Conservation (phyloP, 2,888 invertebrate species). For the Pegoplata infirma region DNA sequence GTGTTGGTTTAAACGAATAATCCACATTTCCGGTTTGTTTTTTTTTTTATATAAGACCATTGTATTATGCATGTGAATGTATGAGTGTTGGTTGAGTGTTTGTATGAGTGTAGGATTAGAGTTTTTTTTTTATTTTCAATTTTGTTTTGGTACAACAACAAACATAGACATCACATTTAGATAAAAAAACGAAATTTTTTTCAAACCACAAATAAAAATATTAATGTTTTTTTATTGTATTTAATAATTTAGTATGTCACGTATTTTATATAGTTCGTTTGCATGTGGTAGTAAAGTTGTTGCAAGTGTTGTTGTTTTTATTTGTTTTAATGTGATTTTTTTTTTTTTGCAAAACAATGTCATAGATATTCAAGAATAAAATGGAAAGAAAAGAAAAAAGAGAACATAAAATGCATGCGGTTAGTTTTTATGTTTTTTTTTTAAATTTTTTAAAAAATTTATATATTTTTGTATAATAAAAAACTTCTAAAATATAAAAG, state of each 20-base stretch:
- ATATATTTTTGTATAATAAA: constrained; percentile 41
- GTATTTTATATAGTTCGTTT: constrained; percentile 45
- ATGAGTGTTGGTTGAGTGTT: constrained; percentile 22
- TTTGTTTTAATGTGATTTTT: constrained; percentile 11
- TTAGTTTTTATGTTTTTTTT: constrained; percentile 70
- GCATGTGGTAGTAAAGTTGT: background rate
- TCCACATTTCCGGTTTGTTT: background rate
- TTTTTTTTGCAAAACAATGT: constrained; percentile 56
- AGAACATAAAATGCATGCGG: constrained; percentile 77
- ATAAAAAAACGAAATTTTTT: constrained; percentile 22
- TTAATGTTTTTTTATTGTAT: constrained; percentile 1
- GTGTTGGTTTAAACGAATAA: too few relatives aligned
- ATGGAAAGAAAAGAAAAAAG: constrained; percentile 75
- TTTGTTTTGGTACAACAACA: constrained; percentile 51
- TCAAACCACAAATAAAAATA: constrained; percentile 16
- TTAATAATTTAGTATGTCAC: constrained; percentile 44
- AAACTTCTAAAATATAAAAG: constrained; percentile 31
- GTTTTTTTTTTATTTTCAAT: constrained; percentile 18
- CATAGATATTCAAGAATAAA: constrained; percentile 72
- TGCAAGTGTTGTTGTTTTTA: constrained; percentile 37
- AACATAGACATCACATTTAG: constrained; percentile 55
- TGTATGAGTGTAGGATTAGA: constrained; percentile 18
- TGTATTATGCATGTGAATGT: background rate
- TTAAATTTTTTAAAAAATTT: constrained; percentile 30
- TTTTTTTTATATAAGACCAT: background rate